Evolutionary conservation across 2,888 invertebrate genomes (phyloP).

Genomic region (Drosophila testacea): DNA sequence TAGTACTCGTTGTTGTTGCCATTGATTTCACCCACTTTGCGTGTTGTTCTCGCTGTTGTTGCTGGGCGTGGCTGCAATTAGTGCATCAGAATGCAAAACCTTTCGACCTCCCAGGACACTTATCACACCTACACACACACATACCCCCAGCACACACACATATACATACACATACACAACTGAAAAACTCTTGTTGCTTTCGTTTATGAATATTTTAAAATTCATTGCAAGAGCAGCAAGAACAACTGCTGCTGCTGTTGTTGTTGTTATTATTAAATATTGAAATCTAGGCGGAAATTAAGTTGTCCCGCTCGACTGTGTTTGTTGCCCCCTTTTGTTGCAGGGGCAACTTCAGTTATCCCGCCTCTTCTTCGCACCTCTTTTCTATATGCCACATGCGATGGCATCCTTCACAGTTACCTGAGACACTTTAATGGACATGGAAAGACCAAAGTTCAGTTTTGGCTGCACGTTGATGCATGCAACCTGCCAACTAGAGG

Average conservation of each 20-base stretch:
- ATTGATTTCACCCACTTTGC: constrained; percentile 66
- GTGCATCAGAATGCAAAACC: constrained; percentile 63
- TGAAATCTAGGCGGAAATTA: constrained; percentile 79
- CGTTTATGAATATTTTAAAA: constrained; percentile 79
- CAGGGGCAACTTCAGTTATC: not conserved
- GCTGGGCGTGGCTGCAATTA: constrained; percentile 68
- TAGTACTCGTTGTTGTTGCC: constrained; percentile 30
- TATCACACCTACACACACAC: constrained; percentile 30
- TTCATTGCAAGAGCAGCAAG: constrained; percentile 59
- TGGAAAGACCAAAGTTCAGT: constrained; percentile 65
- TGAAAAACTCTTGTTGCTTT: constrained; percentile 46
- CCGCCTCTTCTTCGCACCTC: not conserved
- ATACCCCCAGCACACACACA: constrained; percentile 12
- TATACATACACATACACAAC: constrained; percentile 23
- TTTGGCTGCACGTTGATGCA: constrained; percentile 26
- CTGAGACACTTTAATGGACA: constrained; percentile 74
- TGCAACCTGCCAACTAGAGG: constrained; percentile 2
- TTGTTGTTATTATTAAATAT: constrained; percentile 53
- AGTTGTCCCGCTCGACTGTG: constrained; percentile 69
- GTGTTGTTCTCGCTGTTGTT: constrained; percentile 10
- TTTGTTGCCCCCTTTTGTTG: constrained; percentile 4
- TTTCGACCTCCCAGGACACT: constrained; percentile 51
- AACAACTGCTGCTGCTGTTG: constrained; percentile 17
- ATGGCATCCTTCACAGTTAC: constrained; percentile 45
- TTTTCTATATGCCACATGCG: constrained; percentile 5